These are phyloP conservation scores for Cosmopolites sordidus DNA, from an alignment of 2,888 invertebrate genomes.

Conservation along the genomic window DNA sequence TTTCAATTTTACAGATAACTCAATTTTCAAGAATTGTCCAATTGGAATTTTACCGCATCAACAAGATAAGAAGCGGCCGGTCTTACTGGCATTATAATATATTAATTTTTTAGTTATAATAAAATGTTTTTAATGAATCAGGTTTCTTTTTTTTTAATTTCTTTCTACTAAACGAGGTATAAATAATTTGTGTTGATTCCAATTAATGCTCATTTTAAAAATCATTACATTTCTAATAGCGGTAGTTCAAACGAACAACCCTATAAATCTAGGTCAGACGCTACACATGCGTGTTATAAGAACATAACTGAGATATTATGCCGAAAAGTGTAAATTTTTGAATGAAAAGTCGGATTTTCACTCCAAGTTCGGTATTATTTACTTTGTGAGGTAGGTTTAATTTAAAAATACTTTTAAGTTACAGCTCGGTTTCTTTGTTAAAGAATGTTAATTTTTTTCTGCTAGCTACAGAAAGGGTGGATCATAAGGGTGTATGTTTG, in stretches of 20 bases:
- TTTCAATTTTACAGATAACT: slow-evolving; percentile 32
- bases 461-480: no score
- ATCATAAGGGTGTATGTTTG: no score
- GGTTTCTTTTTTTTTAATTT: no score
- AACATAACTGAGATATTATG: background rate
- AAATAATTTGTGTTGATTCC: no score
- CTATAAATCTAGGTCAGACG: background rate
- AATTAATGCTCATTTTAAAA: no score
- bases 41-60: slow-evolving; percentile 37
- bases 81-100: slow-evolving; percentile 12
- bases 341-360: background rate
- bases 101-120: no score
- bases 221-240: no score
- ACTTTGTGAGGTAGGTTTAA: slow-evolving; percentile 35
- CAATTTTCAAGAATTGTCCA: slow-evolving; percentile 33
- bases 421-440: no score
- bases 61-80: slow-evolving; percentile 27
- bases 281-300: background rate
- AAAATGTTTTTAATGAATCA: no score
- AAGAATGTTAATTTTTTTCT: no score
- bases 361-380: slow-evolving; percentile 35
- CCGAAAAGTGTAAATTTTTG: background rate
- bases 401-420: no score
- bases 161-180: no score
- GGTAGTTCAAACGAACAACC: background rate